phyloP scores from a whole-genome alignment of 2,113 vertebrate genomes.

The Tachysurus fulvidraco region DNA sequence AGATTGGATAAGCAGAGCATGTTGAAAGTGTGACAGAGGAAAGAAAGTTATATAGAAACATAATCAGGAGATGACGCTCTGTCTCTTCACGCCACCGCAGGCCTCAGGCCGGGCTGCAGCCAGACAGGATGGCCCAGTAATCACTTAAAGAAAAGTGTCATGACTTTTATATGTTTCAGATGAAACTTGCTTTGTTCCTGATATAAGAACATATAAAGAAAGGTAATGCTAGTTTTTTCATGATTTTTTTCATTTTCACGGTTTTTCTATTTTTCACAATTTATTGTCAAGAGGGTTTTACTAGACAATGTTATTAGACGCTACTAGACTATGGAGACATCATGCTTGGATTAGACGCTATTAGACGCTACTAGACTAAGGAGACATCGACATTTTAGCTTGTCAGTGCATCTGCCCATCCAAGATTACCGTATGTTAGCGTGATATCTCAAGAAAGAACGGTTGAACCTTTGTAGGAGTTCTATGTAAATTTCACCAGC shows the following conservation, averaged over 20 bases:
- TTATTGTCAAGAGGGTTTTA: neutral
- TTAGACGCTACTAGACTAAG: neutral
- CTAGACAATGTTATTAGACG: too few species aligned
- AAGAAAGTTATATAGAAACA: neutral
- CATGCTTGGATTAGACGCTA: too few species aligned
- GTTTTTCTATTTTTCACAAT: neutral
- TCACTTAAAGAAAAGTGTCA: too few species aligned
- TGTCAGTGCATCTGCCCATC: neutral
- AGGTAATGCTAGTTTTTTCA: neutral
- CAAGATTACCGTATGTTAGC: neutral
- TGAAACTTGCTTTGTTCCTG: neutral
- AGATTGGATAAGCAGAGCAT: constrained; percentile 8
- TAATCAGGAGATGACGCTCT: neutral
- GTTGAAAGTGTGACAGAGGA: constrained; percentile 1
- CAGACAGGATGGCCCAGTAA: neutral
- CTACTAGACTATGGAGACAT: neutral
- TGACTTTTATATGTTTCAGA: neutral
- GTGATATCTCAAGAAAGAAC: neutral
- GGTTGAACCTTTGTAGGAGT: neutral
- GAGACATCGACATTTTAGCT: neutral
- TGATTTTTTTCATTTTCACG: neutral
- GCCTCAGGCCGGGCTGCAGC: neutral
- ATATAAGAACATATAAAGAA: too few species aligned
- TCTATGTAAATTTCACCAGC: neutral
- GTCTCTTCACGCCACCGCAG: neutral